Conservation (phyloP, 2,113 vertebrate species). For the mouse (Mus musculus) region GRCm39 chr16:96664001-96664500, state of each 20-base stretch:
- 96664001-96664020: background rate
- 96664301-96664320: background rate
- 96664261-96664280: background rate
- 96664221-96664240: background rate
- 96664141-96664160: background rate
- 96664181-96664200: background rate
- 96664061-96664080: too few species aligned
- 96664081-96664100: background rate
- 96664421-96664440: background rate
- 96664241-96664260: background rate
- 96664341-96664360: background rate
- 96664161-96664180: background rate
- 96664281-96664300: background rate
- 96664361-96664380: background rate
- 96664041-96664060: background rate
- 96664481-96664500: background rate
- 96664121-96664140: background rate
- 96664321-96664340: background rate
- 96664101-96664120: background rate
- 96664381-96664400: background rate
- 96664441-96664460: background rate
- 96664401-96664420: background rate
- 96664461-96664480: background rate
- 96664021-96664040: background rate
- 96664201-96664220: background rate